These are phyloP conservation scores for Hirtodrosophila alboralis DNA, from an alignment of 2,888 invertebrate species.

Conservation along the genomic window DNA sequence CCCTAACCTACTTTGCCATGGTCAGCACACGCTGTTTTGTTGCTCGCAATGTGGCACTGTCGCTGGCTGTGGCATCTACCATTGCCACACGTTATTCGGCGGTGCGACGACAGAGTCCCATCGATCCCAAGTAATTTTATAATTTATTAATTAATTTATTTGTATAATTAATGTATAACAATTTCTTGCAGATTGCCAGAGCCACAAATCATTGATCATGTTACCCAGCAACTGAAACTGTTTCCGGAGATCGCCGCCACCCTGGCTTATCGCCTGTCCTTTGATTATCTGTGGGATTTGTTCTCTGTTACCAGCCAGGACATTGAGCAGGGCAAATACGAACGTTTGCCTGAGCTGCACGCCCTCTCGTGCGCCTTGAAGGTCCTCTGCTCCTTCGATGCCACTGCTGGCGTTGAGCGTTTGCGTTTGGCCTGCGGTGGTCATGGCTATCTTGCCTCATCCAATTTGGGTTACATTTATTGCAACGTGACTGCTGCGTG, in stretches of 20 bases:
- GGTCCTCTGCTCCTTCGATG: conserved; percentile 90
- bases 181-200: conserved; percentile 86
- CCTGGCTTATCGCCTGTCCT: conserved; percentile 90
- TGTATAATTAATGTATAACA: background rate
- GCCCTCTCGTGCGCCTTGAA: conserved; percentile 95
- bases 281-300: conserved; percentile 90
- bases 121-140: conserved; percentile 88
- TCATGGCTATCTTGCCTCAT: conserved; percentile 95
- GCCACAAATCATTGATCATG: conserved; percentile 95
- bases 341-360: conserved; percentile 92
- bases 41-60: conserved; percentile 88
- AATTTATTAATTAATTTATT: background rate
- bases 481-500: conserved; percentile 92
- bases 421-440: conserved; percentile 96
- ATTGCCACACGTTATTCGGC: conserved; percentile 96
- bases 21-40: conserved; percentile 94
- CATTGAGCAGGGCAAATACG: conserved; percentile 90
- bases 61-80: conserved; percentile 91
- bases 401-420: conserved; percentile 90
- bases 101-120: conserved; percentile 94
- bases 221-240: conserved; percentile 96
- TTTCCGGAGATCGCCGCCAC: conserved; percentile 92
- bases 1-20: conserved; percentile 93
- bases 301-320: conserved; percentile 91
- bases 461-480: conserved; percentile 93